Evolutionary conservation across 2,113 vertebrate genomes (phyloP), one percentile per base, ranked within the genome.

Genomic region (Calypte anna): DNA sequence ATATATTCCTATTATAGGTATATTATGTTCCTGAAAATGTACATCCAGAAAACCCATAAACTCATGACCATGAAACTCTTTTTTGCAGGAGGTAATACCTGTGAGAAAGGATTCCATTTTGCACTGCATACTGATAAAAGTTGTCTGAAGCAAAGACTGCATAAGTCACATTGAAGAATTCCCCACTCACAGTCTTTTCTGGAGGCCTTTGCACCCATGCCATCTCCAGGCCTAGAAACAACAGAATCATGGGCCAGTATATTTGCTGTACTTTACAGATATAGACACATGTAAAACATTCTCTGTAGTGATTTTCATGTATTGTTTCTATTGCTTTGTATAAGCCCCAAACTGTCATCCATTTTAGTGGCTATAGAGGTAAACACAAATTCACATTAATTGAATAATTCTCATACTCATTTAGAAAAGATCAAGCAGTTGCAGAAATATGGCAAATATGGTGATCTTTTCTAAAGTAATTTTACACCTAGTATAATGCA

Each of bases 221-320:
- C 98, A 99, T 99, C 96, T 99, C 98, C 74, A 99, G 96, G 62
- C 98, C 99, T 99, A 85, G 57, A 91, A 97, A 96, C 31, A 94
- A 94, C 13, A 53, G 5, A 85, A 33, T 44, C 25, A 53, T 22
- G 9, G 7, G 16, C 54, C 24, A 93, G 46, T 6, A 48, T 73
- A 64, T 40, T 74, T 90, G 17, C 28, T 58, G 21, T 85, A 57
- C 15, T 61, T 51, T 50, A 58, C 30, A 86, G 16, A 55, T 36
- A 30, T 8, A 59, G 36, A 54, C 5, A 80, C 50, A 64, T 30
- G 3, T 25, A 63, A 43, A 94, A 50, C 14, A 44, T 82, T 10
- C 11, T 72, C 30, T 80, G 5, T 10, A 59, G 11, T 22, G 7
- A 76, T 84, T 91, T 94, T 85, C 19, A 64, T 18, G 17, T 73